A percentile compares a stretch with the other conserved stretches of the same genome.
These are phyloP conservation scores for Drosophila tripunctata DNA, from an alignment of 2,888 invertebrate species.

Conservation along the genomic window DNA sequence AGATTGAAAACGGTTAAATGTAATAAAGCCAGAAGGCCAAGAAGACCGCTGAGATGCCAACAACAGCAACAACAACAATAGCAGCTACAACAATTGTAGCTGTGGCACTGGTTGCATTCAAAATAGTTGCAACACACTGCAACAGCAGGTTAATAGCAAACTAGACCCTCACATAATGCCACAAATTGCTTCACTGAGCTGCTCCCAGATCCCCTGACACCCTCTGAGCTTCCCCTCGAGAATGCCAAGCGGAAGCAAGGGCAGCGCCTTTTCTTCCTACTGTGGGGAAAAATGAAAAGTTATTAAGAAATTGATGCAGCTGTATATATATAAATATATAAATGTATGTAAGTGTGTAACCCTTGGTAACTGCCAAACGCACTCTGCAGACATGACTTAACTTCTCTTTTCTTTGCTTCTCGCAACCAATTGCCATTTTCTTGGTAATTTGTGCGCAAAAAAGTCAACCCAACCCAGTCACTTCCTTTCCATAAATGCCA, in stretches of 20 bases:
- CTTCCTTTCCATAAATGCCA: conserved; percentile 48
- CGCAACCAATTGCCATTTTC: conserved; percentile 41
- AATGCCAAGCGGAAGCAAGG: conserved; percentile 36
- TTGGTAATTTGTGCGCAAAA: conserved; percentile 52
- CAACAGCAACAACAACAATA: background rate
- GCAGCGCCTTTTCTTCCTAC: conserved; percentile 7
- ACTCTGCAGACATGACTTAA: conserved; percentile 30
- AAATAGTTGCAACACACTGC: conserved; percentile 37
- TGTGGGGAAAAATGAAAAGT: conserved; percentile 55
- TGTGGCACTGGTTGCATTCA: conserved; percentile 38
- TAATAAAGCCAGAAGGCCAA: conserved; percentile 42
- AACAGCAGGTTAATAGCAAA: conserved; percentile 80
- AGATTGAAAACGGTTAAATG: conserved; percentile 59
- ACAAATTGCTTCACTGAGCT: conserved; percentile 66
- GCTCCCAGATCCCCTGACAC: background rate
- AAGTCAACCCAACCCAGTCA: conserved; percentile 33
- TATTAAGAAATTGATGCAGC: conserved; percentile 74
- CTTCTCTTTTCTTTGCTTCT: conserved; percentile 20
- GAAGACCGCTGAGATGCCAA: background rate
- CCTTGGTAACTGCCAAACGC: conserved; percentile 65
- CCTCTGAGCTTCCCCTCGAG: background rate
- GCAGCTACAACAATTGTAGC: background rate
- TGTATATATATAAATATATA: too few relatives aligned
- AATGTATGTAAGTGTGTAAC: conserved; percentile 29
- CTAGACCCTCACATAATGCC: conserved; percentile 80